Conservation (phyloP, 2,888 invertebrate species). For the Anaspis maculata region DNA sequence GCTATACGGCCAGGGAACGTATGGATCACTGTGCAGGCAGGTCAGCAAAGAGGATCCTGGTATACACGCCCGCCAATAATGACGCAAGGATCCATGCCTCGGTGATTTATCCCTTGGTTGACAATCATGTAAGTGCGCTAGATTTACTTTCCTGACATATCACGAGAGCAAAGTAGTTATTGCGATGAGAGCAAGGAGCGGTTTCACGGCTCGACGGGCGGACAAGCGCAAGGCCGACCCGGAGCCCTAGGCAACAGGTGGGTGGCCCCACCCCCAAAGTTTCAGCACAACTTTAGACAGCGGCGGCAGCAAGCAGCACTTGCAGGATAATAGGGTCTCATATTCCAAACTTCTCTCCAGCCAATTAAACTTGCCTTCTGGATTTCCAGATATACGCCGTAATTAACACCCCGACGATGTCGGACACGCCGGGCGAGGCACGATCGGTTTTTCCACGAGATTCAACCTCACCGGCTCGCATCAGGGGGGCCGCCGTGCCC, state of each 20-base stretch:
- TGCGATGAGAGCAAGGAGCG: conserved; percentile 19
- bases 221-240: conserved; percentile 23
- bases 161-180: conserved; percentile 15
- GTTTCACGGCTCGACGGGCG: conserved; percentile 24
- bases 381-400: not conserved
- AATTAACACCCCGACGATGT: too few relatives aligned
- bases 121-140: conserved; percentile 7
- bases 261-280: conserved; percentile 27
- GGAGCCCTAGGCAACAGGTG: conserved; percentile 32
- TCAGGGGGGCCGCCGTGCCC: too few relatives aligned
- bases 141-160: conserved; percentile 13
- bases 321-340: conserved; percentile 14
- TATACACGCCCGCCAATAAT: too few relatives aligned
- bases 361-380: not conserved
- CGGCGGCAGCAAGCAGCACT: too few relatives aligned
- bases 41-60: too few relatives aligned
- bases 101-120: too few relatives aligned
- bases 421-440: too few relatives aligned
- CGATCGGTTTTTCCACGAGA: too few relatives aligned
- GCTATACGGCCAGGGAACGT: too few relatives aligned
- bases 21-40: too few relatives aligned
- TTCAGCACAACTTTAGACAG: conserved; percentile 17
- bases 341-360: conserved; percentile 4
- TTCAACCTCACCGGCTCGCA: too few relatives aligned
- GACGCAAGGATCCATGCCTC: too few relatives aligned